A percentile compares a stretch with the other conserved stretches of the same genome.
These are phyloP conservation scores for Drosophila kuntzei DNA, from an alignment of 2,888 invertebrate species.

Conservation along the genomic window DNA sequence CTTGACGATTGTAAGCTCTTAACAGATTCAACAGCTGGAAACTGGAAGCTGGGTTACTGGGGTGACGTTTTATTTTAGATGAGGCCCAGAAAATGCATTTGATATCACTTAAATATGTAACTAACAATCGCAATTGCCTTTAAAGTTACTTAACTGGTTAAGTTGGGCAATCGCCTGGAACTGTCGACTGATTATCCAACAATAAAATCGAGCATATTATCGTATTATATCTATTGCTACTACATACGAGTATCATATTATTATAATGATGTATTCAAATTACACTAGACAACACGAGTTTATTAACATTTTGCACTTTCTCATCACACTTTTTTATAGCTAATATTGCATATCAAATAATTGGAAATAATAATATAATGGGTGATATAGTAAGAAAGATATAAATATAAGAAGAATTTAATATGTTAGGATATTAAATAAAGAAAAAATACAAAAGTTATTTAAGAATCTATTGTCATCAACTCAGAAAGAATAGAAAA, in stretches of 20 bases:
- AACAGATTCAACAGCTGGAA: slow-evolving; percentile 8
- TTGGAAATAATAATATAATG: background rate
- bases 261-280: slow-evolving; percentile 29
- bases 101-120: background rate
- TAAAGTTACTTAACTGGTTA: slow-evolving; percentile 18
- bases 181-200: slow-evolving; percentile 39
- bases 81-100: slow-evolving; percentile 8
- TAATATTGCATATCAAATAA: background rate
- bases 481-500: background rate
- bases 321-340: background rate
- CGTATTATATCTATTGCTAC: slow-evolving; percentile 8
- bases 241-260: slow-evolving; percentile 3
- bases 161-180: slow-evolving; percentile 38
- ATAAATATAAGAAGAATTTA: background rate
- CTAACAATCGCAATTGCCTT: slow-evolving; percentile 18
- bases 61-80: slow-evolving; percentile 4
- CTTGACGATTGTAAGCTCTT: background rate
- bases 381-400: background rate
- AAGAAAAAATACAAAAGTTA: background rate
- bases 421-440: background rate
- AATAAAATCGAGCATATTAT: slow-evolving; percentile 32
- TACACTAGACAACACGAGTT: slow-evolving; percentile 19
- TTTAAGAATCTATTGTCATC: too few species aligned
- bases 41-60: slow-evolving; percentile 36
- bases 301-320: background rate